A percentile compares a stretch with the other conserved stretches of the same genome.
phyloP scores from a whole-genome alignment of 2,797 vertebrate species.

The Clangula hyemalis region DNA sequence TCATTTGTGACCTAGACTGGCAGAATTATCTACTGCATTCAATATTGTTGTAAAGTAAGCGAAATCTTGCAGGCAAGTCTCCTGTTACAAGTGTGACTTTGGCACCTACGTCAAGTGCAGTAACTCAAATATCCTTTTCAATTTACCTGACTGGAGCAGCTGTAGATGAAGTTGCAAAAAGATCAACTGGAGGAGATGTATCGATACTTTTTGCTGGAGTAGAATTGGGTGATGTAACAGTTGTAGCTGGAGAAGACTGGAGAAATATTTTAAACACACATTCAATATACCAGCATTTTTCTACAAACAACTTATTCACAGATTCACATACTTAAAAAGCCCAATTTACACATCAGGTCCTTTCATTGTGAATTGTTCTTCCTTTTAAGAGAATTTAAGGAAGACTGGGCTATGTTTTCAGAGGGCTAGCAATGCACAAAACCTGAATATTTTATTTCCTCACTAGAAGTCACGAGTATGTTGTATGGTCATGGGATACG shows the following conservation, averaged over 20 bases:
- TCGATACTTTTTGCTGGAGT: conserved; percentile 95
- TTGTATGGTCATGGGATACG: not conserved
- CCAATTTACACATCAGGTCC: not conserved
- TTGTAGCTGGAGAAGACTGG: conserved; percentile 89
- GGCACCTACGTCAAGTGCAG: not conserved
- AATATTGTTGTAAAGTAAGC: not conserved
- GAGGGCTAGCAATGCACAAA: not conserved
- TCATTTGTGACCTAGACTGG: not conserved
- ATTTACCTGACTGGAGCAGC: conserved; percentile 84
- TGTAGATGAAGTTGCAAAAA: conserved; percentile 81
- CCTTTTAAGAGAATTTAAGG: not conserved
- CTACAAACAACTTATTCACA: not conserved
- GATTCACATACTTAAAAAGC: not conserved
- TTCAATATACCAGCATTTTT: not conserved
- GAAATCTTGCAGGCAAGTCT: not conserved
- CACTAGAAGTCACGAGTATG: not conserved
- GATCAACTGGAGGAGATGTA: conserved; percentile 84
- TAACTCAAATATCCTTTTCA: not conserved
- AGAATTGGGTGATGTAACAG: conserved; percentile 87
- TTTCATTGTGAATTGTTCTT: not conserved
- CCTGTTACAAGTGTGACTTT: not conserved
- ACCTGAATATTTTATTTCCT: not conserved
- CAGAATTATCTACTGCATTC: not conserved
- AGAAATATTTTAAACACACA: conserved; percentile 59
- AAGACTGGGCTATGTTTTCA: not conserved